phyloP scores from a whole-genome alignment of 2,888 invertebrate genomes.

The Drosophila aldrichi region DNA sequence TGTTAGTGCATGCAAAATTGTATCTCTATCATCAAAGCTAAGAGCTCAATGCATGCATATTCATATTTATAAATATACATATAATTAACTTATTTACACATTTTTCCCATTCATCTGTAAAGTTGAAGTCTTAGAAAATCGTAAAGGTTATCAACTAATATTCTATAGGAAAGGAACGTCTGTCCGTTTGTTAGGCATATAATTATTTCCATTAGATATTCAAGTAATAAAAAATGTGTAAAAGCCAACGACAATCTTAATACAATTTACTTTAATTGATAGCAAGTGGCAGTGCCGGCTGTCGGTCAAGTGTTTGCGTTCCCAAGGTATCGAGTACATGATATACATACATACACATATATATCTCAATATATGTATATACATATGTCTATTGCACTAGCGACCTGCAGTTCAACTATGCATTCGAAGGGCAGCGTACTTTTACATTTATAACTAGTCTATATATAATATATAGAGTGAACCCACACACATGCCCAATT shows the following conservation, averaged over 20 bases:
- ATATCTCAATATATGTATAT: not conserved
- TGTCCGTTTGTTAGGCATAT: not conserved
- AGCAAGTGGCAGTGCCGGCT: conserved; percentile 51
- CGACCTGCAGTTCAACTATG: conserved; percentile 46
- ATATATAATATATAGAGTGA: not conserved
- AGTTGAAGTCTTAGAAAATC: conserved; percentile 3
- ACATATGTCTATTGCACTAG: conserved; percentile 5
- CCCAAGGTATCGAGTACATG: conserved; percentile 50
- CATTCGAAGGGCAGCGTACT: conserved; percentile 41
- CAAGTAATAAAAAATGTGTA: conserved; percentile 29
- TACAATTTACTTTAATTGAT: conserved; percentile 73
- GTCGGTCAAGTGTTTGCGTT: conserved; percentile 62
- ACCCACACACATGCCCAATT: not conserved
- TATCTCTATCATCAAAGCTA: not conserved
- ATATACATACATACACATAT: not conserved
- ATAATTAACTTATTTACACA: not conserved
- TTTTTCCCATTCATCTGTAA: not conserved
- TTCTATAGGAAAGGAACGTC: not conserved
- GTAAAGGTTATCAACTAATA: not conserved
- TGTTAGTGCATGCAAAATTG: not conserved
- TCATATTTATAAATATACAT: not conserved
- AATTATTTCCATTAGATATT: conserved; percentile 25
- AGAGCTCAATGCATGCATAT: not conserved
- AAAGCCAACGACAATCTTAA: conserved; percentile 39
- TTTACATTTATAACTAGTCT: conserved; percentile 15